phyloP scores from a whole-genome alignment of 1,140 invertebrate genomes.

The Capitella teleta region DNA sequence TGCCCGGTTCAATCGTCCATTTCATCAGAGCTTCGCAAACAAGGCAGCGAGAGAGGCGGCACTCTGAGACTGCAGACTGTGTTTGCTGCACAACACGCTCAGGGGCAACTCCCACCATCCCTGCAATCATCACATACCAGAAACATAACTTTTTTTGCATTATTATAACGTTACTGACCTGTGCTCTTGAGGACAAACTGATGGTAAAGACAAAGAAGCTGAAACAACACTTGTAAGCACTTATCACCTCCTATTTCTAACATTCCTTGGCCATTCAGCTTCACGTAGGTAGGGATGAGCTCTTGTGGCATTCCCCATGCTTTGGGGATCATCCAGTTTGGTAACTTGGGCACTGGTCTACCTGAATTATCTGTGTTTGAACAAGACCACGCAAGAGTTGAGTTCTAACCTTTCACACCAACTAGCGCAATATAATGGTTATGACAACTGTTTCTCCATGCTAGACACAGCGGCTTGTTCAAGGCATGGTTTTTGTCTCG shows the following conservation, averaged over 20 bases:
- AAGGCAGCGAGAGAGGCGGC: conserved; percentile 39
- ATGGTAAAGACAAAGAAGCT: too few relatives aligned
- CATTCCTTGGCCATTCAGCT: conserved; percentile 35
- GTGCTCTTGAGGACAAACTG: too few relatives aligned
- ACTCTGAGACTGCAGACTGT: conserved; percentile 24
- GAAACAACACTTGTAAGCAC: conserved; percentile 31
- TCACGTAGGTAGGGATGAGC: conserved; percentile 37
- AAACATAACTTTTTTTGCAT: too few relatives aligned
- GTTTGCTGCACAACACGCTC: conserved; percentile 32
- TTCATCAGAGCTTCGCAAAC: conserved; percentile 37
- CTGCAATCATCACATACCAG: too few relatives aligned
- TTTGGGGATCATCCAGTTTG: conserved; percentile 38
- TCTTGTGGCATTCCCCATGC: conserved; percentile 43
- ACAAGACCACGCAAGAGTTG: too few relatives aligned
- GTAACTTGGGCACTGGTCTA: conserved; percentile 34
- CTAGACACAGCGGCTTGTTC: conserved; percentile 42
- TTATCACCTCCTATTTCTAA: conserved; percentile 40
- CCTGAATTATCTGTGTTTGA: too few relatives aligned
- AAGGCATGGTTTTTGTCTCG: conserved; percentile 27
- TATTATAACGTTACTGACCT: too few relatives aligned
- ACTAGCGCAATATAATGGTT: conserved; percentile 44
- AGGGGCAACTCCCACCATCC: too few relatives aligned
- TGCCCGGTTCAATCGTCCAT: conserved; percentile 21
- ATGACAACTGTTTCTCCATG: conserved; percentile 40
- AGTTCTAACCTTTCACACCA: conserved; percentile 36